Evolutionary conservation across 2,888 invertebrate genomes (phyloP), one percentile per base, ranked within the genome.

Genomic region (Lagria hirta): DNA sequence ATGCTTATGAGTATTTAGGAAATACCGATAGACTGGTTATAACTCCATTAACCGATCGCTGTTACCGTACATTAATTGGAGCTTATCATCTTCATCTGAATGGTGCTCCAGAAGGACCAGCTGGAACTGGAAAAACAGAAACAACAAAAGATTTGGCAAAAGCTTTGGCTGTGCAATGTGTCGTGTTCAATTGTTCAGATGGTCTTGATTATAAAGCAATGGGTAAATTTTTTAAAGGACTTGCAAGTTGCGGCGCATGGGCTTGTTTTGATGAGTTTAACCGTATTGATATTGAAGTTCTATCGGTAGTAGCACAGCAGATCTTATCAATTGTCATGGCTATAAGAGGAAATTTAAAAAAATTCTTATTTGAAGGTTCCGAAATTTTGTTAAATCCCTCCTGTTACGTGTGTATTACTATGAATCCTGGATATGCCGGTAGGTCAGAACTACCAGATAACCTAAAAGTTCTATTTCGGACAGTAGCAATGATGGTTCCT

Each of bases 401-500:
- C 12, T 95, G 94, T 67, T 84, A 34, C 84, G 89, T 48, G 6
- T 93, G 94, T 68, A 93, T 95, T 60, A 95, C 95, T 13, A 94
- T 94, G 93, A 94, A 93, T 74, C 92, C 92, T 43, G 91, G 87
- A 3, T 92, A 95, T 69, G 93, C 92, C 8, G 94, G 94, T 0
- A 80, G 94, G 26, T 90, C 91, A 29, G 93, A 93, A 69, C 69
- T 97, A 48, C 97, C 96, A 0, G 96, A 96, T 68, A 97, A 97
- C 73, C 73, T 97, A 53, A 96, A 95, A 74, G 92, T 92, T 14
- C 73, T 96, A 46, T 96, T 96, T 75, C 80, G 96, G 22, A 91
- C 94, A 0, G 93, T 96, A 14, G 94, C 95, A 33, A 95, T 97
- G 94, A 94, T 95, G 92, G 92, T 94, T 43, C 96, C 96, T 0